A percentile compares a stretch with the other conserved stretches of the same genome.
Evolutionary conservation across 2,797 vertebrate species (phyloP).

Genomic region (Halcyon badia): DNA sequence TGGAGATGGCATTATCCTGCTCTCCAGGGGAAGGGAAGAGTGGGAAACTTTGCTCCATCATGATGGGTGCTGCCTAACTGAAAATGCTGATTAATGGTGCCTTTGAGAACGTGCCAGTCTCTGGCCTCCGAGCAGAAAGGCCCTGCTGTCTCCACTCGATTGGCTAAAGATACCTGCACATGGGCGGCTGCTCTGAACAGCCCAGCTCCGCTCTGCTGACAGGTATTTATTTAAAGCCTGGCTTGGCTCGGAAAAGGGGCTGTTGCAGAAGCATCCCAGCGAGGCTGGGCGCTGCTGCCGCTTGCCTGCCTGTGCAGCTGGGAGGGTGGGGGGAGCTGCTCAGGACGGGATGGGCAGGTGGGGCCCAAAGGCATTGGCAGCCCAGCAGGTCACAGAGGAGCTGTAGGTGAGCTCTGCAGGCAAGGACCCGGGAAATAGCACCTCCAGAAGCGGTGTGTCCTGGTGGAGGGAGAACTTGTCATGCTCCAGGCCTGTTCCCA

Average conservation of each 20-base stretch:
- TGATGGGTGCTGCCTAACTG: not conserved
- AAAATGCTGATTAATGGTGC: conserved; percentile 37
- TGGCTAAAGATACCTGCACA: not conserved
- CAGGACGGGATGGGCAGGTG: rapidly evolving
- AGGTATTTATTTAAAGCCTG: conserved; percentile 15
- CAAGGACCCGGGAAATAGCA: not conserved
- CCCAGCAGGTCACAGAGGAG: not conserved
- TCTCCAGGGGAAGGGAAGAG: not conserved
- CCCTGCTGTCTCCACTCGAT: not conserved
- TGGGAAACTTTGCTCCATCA: not conserved
- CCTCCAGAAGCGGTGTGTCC: not conserved
- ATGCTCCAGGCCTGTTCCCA: rapidly evolving
- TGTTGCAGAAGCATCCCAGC: not conserved
- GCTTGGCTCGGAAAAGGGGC: not conserved
- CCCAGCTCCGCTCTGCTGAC: not conserved
- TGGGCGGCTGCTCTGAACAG: not conserved
- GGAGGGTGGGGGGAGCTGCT: not conserved
- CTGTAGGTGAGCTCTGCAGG: not conserved
- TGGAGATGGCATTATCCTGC: not conserved
- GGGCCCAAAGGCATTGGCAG: not conserved
- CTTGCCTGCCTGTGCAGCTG: not conserved
- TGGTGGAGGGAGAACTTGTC: not conserved
- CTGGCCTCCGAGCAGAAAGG: not conserved
- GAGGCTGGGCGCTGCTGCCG: rapidly evolving
- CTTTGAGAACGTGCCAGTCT: not conserved